A percentile compares a stretch with the other conserved stretches of the same genome.
These are phyloP conservation scores for Vesta saturnalis DNA, from an alignment of 2,888 invertebrate genomes.

Conservation along the genomic window DNA sequence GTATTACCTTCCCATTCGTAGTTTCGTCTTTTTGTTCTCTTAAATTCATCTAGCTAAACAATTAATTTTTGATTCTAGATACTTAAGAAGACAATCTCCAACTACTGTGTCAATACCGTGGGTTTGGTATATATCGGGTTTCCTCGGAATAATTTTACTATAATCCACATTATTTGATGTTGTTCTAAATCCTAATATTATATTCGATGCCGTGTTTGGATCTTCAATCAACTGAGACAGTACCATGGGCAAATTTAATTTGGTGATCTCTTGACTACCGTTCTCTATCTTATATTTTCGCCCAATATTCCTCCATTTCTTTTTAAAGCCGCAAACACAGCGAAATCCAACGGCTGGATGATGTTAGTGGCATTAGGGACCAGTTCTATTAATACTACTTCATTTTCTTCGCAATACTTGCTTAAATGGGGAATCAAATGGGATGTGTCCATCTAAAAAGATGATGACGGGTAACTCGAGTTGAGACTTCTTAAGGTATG, in stretches of 20 bases:
- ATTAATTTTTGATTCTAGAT: too few species aligned
- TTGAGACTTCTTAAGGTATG: constrained; percentile 40
- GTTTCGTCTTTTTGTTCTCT: too few species aligned
- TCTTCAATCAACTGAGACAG: constrained; percentile 1
- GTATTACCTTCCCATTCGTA: too few species aligned
- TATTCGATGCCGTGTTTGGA: neutral
- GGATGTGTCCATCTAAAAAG: constrained; percentile 49
- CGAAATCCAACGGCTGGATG: neutral
- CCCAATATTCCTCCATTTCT: too few species aligned
- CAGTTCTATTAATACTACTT: neutral
- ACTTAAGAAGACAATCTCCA: too few species aligned
- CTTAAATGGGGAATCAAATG: constrained; percentile 44
- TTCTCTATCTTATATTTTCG: too few species aligned
- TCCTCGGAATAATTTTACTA: too few species aligned
- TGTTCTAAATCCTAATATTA: neutral
- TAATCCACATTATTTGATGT: neutral
- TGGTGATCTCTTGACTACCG: neutral
- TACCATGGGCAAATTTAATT: constrained; percentile 3
- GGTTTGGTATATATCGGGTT: too few species aligned
- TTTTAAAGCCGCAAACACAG: too few species aligned
- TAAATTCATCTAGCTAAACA: too few species aligned
- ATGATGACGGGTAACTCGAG: constrained; percentile 45
- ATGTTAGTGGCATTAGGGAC: neutral
- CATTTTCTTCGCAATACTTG: constrained; percentile 42
- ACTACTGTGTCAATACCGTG: too few species aligned